Conservation (phyloP, 2,888 invertebrate species). For the Drosophila falleni region DNA sequence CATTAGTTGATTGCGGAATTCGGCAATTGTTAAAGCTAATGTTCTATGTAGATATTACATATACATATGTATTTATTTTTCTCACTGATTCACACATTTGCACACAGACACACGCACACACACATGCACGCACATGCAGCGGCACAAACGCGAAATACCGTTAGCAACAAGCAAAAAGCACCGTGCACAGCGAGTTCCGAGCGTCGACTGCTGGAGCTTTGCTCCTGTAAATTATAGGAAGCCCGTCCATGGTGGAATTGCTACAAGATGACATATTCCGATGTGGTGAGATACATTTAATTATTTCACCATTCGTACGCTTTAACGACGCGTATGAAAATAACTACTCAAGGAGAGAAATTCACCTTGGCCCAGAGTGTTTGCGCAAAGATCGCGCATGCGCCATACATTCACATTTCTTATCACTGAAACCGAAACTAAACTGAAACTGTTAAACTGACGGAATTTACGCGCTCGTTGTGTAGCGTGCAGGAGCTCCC, state of each 20-base stretch:
- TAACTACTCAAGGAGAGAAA: conserved; percentile 2
- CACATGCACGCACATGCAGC: conserved; percentile 69
- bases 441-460: conserved; percentile 68
- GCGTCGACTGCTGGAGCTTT: conserved; percentile 65
- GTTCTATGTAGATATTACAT: conserved; percentile 31
- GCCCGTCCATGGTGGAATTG: conserved; percentile 14
- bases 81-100: conserved; percentile 43
- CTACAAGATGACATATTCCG: not conserved
- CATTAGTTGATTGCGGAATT: conserved; percentile 35
- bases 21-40: conserved; percentile 60
- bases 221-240: conserved; percentile 38
- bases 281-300: not conserved
- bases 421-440: conserved; percentile 62
- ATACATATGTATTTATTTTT: conserved; percentile 35
- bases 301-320: not conserved
- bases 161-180: conserved; percentile 52
- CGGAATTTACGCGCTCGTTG: conserved; percentile 75
- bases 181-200: conserved; percentile 74
- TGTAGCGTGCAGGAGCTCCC: conserved; percentile 1
- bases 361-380: conserved; percentile 1
- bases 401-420: conserved; percentile 50
- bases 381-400: conserved; percentile 58
- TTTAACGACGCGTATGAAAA: not conserved
- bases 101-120: conserved; percentile 44
- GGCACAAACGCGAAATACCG: conserved; percentile 54